Conservation (phyloP, 2,113 vertebrate genomes). For the Amia ocellicauda region DNA sequence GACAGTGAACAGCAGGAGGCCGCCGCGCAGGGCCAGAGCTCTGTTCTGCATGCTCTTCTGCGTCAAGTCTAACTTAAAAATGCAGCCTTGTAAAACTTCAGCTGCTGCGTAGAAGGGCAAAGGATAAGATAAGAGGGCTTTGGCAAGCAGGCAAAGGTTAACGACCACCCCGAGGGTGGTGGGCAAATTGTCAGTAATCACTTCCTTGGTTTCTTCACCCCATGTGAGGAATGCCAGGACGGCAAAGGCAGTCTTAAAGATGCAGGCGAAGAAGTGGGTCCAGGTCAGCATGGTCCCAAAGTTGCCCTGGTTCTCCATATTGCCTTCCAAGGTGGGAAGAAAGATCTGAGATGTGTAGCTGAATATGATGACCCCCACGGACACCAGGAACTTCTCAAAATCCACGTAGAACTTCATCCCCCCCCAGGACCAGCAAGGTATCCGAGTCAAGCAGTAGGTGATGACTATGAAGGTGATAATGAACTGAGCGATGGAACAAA, state of each 20-base stretch:
- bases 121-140: slow-evolving; percentile 73
- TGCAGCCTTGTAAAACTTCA: slow-evolving; percentile 60
- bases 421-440: slow-evolving; percentile 61
- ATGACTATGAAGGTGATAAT: slow-evolving; percentile 69
- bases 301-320: slow-evolving; percentile 63
- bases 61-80: slow-evolving; percentile 34
- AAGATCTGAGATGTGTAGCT: slow-evolving; percentile 82
- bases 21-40: slow-evolving; percentile 48
- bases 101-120: slow-evolving; percentile 72
- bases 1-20: slow-evolving; percentile 62
- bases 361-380: slow-evolving; percentile 76
- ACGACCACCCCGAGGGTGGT: slow-evolving; percentile 61
- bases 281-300: slow-evolving; percentile 66
- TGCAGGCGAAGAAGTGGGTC: slow-evolving; percentile 67
- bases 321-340: slow-evolving; percentile 71
- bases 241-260: slow-evolving; percentile 72
- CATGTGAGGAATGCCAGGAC: slow-evolving; percentile 66
- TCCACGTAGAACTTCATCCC: slow-evolving; percentile 57
- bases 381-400: slow-evolving; percentile 70
- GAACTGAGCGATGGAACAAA: slow-evolving; percentile 73
- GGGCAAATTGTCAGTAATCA: slow-evolving; percentile 73
- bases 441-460: slow-evolving; percentile 65
- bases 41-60: neutral
- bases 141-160: slow-evolving; percentile 70
- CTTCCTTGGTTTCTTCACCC: slow-evolving; percentile 68